phyloP scores from a whole-genome alignment of 2,113 vertebrate genomes.

The Toxostoma redivivum region DNA sequence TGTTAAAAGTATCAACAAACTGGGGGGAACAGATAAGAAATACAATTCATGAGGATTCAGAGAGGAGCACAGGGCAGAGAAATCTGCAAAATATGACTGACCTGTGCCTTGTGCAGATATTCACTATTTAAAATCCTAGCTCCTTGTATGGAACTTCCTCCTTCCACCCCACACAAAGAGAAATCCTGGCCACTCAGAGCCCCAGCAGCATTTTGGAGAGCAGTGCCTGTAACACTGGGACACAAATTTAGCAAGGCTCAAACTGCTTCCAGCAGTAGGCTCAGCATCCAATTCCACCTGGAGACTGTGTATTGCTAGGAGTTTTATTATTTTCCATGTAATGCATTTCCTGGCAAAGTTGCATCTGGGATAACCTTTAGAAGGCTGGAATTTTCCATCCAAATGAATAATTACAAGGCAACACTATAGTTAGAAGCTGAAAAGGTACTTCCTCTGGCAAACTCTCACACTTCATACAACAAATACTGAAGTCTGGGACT shows the following conservation, averaged over 20 bases:
- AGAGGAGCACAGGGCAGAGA: background rate
- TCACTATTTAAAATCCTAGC: background rate
- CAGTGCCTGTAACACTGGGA: background rate
- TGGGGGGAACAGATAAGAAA: background rate
- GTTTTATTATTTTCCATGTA: slow-evolving; percentile 14
- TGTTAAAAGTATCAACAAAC: slow-evolving; percentile 42
- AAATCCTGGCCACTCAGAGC: background rate
- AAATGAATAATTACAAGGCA: slow-evolving; percentile 12
- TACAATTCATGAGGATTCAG: background rate
- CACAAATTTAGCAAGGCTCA: background rate
- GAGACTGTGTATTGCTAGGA: background rate
- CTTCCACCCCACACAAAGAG: background rate
- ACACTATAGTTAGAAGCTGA: background rate
- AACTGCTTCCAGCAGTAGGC: background rate
- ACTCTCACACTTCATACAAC: background rate
- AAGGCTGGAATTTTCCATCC: slow-evolving; percentile 16
- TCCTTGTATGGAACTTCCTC: background rate
- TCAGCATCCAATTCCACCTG: background rate
- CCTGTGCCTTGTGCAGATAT: background rate
- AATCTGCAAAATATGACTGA: background rate
- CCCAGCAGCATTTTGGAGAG: background rate
- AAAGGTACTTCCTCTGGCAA: slow-evolving; percentile 5
- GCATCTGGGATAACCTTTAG: background rate
- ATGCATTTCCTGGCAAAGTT: slow-evolving; percentile 9
- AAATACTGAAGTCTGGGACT: background rate